phyloP scores from a whole-genome alignment of 2,113 vertebrate genomes.

The Otis tarda region DNA sequence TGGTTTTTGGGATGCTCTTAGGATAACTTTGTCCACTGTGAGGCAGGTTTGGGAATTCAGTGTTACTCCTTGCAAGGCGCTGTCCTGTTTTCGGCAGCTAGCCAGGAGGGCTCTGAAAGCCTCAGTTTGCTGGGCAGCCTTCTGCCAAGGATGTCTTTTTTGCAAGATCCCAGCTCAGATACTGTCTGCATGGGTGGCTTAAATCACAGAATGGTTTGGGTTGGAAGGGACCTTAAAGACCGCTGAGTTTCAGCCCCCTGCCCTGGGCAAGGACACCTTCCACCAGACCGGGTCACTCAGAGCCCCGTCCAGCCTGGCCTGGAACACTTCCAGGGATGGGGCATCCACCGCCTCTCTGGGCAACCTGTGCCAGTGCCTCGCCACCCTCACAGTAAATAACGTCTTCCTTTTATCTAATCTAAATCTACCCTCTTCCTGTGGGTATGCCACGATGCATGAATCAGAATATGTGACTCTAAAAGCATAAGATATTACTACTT shows the following conservation, averaged over 20 bases:
- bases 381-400: too few species aligned
- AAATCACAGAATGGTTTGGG: too few species aligned
- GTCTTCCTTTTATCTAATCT: too few species aligned
- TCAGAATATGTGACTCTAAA: rapidly evolving
- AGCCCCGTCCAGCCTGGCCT: too few species aligned
- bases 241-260: too few species aligned
- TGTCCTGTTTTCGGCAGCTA: rapidly evolving
- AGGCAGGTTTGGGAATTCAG: background rate
- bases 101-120: background rate
- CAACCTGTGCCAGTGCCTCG: too few species aligned
- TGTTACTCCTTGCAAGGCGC: rapidly evolving
- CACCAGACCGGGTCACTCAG: too few species aligned
- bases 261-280: too few species aligned
- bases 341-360: too few species aligned
- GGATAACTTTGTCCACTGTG: background rate
- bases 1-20: background rate
- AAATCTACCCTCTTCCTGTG: too few species aligned
- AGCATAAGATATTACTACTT: rapidly evolving
- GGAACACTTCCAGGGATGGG: too few species aligned
- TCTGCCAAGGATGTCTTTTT: rapidly evolving
- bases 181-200: rapidly evolving
- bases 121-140: background rate
- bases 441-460: rapidly evolving
- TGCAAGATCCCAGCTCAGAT: background rate
- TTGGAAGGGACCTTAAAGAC: too few species aligned